These are phyloP conservation scores for Alloscopus bannaensis DNA, from an alignment of 2,888 invertebrate species.

Conservation along the genomic window DNA sequence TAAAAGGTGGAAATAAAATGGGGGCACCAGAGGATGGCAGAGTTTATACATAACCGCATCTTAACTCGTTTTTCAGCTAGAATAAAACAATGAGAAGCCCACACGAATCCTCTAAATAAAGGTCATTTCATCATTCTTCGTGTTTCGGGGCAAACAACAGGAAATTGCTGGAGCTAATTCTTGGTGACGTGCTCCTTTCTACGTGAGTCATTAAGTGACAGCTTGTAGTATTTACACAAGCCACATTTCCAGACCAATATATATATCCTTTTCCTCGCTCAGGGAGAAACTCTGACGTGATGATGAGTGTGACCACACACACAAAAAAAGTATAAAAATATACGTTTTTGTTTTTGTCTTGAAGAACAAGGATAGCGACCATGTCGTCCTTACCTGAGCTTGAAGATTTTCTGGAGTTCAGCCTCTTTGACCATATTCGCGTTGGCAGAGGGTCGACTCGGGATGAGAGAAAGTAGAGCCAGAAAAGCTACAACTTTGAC, in stretches of 20 bases:
- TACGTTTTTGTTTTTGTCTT: not conserved
- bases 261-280: not conserved
- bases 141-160: slow-evolving; percentile 28
- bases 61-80: no score
- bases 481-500: slow-evolving; percentile 57
- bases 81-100: no score
- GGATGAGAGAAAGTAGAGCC: slow-evolving; percentile 64
- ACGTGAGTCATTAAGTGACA: slow-evolving; percentile 24
- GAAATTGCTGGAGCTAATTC: slow-evolving; percentile 20
- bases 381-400: slow-evolving; percentile 68
- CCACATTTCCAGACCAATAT: not conserved
- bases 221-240: slow-evolving; percentile 52
- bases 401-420: slow-evolving; percentile 72
- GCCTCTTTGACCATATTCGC: slow-evolving; percentile 67
- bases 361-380: not conserved
- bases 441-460: slow-evolving; percentile 60
- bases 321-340: not conserved
- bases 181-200: slow-evolving; percentile 10
- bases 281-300: no score
- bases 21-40: not conserved
- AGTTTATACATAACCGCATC: slow-evolving; percentile 19
- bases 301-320: no score
- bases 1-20: slow-evolving; percentile 29
- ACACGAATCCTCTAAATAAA: no score
- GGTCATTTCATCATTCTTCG: no score